phyloP scores from a whole-genome alignment of 2,888 invertebrate genomes.

The Eilema caniola region DNA sequence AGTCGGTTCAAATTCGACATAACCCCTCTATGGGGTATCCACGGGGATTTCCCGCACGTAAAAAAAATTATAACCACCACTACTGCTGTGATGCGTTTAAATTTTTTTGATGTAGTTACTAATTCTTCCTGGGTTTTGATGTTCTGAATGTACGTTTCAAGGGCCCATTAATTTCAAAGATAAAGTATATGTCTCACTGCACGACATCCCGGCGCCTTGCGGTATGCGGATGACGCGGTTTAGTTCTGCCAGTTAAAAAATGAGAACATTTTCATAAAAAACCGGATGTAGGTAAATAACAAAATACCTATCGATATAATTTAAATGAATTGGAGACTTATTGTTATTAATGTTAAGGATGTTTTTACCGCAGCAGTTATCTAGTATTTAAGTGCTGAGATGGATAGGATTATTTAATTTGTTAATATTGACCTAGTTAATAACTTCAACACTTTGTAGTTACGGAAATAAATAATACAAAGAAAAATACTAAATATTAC shows the following conservation, averaged over 20 bases:
- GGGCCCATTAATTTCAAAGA: too few species aligned
- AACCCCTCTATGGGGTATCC: too few species aligned
- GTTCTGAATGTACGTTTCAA: too few species aligned
- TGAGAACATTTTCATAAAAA: not conserved
- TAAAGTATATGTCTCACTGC: not conserved
- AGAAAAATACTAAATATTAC: not conserved
- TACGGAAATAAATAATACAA: not conserved
- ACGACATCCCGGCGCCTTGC: not conserved
- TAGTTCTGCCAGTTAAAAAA: not conserved
- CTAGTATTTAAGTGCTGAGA: not conserved
- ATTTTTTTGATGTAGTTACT: too few species aligned
- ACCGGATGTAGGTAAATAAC: not conserved
- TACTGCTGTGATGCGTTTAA: too few species aligned
- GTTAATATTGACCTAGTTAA: constrained; percentile 1
- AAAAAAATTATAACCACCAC: too few species aligned
- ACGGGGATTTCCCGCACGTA: too few species aligned
- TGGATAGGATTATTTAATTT: not conserved
- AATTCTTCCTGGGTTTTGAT: too few species aligned
- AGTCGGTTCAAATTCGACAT: too few species aligned
- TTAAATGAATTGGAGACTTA: not conserved
- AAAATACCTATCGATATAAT: not conserved
- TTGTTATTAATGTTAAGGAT: not conserved
- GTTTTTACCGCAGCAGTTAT: not conserved
- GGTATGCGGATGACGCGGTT: not conserved
- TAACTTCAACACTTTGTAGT: not conserved